Base-by-base conservation (phyloP, 1,140 invertebrate genomes). In the Odontomachus brunneus region DNA sequence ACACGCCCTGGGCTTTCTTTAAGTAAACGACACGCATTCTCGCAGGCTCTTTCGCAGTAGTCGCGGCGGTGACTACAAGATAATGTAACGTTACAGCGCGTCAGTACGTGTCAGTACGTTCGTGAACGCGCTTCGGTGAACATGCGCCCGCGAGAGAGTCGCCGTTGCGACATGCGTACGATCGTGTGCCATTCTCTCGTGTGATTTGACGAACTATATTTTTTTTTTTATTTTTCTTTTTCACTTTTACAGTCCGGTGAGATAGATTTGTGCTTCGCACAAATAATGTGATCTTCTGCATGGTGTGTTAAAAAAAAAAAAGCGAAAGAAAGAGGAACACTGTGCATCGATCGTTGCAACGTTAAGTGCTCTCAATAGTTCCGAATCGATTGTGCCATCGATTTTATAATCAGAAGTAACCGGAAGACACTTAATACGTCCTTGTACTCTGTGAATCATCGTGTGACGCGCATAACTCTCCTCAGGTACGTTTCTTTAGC, bases 61-160 rank as follows among this genome's bases (percentile, higher is more conserved):
- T 66, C 75, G 65, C 82, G 84, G 38, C 38, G 14, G 84, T 85
- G 84, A 57, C 82, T 48, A 44, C 59, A 69, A 87, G 88, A 88
- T 90, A 90, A 90, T 82, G 88, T 88, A 82, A 88, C 87, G 88
- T 90, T 88, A 90, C 83, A 81, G 84, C 69, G 76, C 83, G 80
- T 59, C 49, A 60, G 49, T 53, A n/a, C 74, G 26, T 62, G 82
- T 78, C 83, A 89, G 88, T 89, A 80, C 62, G 85, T 66, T 74
- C 85, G 84, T 80, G 85, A 76, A 86, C 73, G 84, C 38, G 65
- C 33, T 33, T 62, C 83, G 83, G 7, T 26, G 60, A 78, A 83
- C 72, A 72, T 59, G 59, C 62, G 62, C 44, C 62, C 55, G 62
- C 38, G 9, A 44, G 38, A 63, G n/a, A 17, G 19, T 71, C 59